Evolutionary conservation across 2,888 invertebrate genomes (phyloP).

Genomic region (Endotricha flammealis): DNA sequence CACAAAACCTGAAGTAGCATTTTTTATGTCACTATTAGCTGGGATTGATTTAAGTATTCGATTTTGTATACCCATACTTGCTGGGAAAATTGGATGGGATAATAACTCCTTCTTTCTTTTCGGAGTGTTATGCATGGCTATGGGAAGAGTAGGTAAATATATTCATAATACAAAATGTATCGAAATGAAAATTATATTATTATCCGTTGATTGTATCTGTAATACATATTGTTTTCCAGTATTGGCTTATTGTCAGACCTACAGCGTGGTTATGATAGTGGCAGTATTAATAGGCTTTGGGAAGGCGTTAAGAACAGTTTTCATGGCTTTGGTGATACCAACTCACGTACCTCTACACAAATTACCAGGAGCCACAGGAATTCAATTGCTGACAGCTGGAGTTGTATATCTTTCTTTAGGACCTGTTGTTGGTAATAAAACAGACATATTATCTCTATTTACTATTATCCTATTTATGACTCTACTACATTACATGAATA

Average conservation of each 20-base stretch:
- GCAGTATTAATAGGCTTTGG: constrained; percentile 83
- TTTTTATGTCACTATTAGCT: constrained; percentile 83
- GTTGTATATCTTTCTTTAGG: constrained; percentile 80
- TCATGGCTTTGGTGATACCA: constrained; percentile 85
- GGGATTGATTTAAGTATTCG: constrained; percentile 81
- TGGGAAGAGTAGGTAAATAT: constrained; percentile 80
- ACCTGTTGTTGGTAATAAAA: constrained; percentile 80
- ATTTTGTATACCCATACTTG: constrained; percentile 82
- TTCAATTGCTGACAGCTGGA: constrained; percentile 83
- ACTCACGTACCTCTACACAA: constrained; percentile 83
- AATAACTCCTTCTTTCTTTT: constrained; percentile 84
- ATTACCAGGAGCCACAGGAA: constrained; percentile 83
- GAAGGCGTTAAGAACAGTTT: constrained; percentile 84
- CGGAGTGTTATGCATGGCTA: constrained; percentile 82
- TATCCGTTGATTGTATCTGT: too few species aligned
- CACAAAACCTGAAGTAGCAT: constrained; percentile 78
- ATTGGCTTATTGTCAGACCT: constrained; percentile 79
- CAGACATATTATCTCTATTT: not conserved
- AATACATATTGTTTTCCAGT: constrained; percentile 72
- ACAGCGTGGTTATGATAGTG: constrained; percentile 73
- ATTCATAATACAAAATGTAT: too few species aligned
- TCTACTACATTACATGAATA: too few species aligned
- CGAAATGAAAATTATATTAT: too few species aligned
- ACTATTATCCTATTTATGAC: too few species aligned
- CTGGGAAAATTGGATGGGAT: constrained; percentile 83